Evolutionary conservation across 2,113 vertebrate genomes (phyloP), one percentile per base, ranked within the genome.

Genomic region (Neolamprologus hecqui): DNA sequence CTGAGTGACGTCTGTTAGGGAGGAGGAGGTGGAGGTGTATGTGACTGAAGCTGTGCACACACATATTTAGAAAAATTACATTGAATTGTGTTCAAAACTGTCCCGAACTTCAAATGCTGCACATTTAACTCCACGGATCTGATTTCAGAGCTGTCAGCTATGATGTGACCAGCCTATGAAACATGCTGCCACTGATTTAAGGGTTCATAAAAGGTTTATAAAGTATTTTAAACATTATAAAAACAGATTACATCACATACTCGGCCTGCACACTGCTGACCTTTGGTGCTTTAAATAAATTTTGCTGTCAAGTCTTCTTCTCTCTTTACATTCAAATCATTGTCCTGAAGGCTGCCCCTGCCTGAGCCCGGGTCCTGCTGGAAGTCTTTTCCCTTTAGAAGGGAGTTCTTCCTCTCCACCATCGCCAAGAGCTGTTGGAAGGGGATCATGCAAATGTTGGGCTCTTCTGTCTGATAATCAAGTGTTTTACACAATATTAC

Each of bases 1-100:
- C 13, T 4, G 5, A 9, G 87, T 94, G 92, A 92, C 92, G 94
- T 90, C 6, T 14, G 21, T 9, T 8, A 1, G 23, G 37, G 26
- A 40, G 84, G 11, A 28, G 84, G 88, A 12, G 33, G 45, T 58
- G 82, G 14, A 31, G 28, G 47, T 53, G 60, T 31, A 11, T 37
- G 33, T n/a, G 63, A 12, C 58, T 26, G 21, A 51, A 79, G 11
- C 40, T 60, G 57, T 49, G 65, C 28, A 3, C 19, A 23, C 8
- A 80, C 26, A 51, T 49, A 77, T 77, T 49, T 75, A 75, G 23
- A 49, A 47, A 28, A 7, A 0, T 31, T 1, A 5, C 6, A 75
- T 47, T 49, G 15, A 77, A 17, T 31, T 49, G 0, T 19, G 73
- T 77, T 17, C 40, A 17, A 47, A 73, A 26, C 35, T 14, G 11